phyloP scores from a whole-genome alignment of 64 coral and sea anemone genomes.

The Dendronephthya gigantea region DNA sequence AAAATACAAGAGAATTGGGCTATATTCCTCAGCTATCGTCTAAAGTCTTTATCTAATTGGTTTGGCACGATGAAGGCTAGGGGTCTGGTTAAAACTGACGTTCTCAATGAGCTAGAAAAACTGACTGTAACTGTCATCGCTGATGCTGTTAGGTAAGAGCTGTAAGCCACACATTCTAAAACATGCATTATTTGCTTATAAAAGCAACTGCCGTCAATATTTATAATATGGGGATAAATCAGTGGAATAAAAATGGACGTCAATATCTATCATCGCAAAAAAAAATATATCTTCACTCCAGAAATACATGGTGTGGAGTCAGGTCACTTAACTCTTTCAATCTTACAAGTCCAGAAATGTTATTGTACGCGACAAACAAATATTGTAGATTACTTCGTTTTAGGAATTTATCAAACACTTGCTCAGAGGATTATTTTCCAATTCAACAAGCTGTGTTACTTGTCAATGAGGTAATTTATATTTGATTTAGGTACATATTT shows the following conservation, averaged over 20 bases:
- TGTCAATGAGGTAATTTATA: background rate
- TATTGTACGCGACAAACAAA: background rate
- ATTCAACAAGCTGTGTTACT: background rate
- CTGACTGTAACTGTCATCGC: background rate
- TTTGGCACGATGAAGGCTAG: background rate
- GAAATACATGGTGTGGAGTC: no score
- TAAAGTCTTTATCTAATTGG: background rate
- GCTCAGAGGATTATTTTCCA: background rate
- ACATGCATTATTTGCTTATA: no score
- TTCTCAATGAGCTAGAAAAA: background rate
- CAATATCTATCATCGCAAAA: no score
- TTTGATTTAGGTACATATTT: no score
- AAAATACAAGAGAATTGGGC: constrained; percentile 7
- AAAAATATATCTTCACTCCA: no score
- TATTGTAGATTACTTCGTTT: background rate
- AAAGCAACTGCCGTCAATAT: no score
- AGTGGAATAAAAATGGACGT: no score
- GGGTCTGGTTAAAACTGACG: background rate
- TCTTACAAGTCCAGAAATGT: background rate
- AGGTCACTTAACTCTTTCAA: background rate
- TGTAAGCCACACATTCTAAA: no score
- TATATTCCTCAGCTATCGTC: background rate
- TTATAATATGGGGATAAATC: no score
- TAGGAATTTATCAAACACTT: background rate
- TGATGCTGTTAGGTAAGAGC: background rate